A percentile compares a stretch with the other conserved stretches of the same genome.
Conservation (phyloP, 1,140 invertebrate genomes). For the Euwallacea similis region DNA sequence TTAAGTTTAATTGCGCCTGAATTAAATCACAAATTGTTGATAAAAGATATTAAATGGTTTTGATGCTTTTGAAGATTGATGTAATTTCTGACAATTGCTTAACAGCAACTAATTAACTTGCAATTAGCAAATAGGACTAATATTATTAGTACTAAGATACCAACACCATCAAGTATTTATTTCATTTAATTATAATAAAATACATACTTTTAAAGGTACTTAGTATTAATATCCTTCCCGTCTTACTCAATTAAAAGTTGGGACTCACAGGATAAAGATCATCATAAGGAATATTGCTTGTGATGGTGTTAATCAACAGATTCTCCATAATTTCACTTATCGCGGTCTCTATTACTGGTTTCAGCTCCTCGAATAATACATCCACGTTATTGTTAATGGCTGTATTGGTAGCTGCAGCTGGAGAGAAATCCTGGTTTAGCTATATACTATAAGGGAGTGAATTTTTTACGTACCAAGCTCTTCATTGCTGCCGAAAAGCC, state of each 20-base stretch:
- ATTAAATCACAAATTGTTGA: too few relatives aligned
- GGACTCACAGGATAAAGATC: slow-evolving; percentile 42
- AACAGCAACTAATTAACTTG: too few relatives aligned
- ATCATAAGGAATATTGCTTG: slow-evolving; percentile 41
- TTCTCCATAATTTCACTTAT: slow-evolving; percentile 42
- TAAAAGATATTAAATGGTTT: too few relatives aligned
- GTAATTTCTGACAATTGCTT: too few relatives aligned
- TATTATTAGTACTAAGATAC: too few relatives aligned
- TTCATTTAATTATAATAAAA: too few relatives aligned
- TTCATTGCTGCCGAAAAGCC: slow-evolving; percentile 41
- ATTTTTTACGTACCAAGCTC: slow-evolving; percentile 40
- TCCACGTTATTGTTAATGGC: slow-evolving; percentile 46
- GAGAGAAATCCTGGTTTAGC: slow-evolving; percentile 19
- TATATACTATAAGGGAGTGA: neutral
- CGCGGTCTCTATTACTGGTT: slow-evolving; percentile 43
- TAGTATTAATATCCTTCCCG: too few relatives aligned
- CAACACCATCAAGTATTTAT: too few relatives aligned
- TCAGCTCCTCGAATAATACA: slow-evolving; percentile 44
- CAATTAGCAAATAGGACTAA: too few relatives aligned
- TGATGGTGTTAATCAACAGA: slow-evolving; percentile 38
- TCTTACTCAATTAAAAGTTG: neutral
- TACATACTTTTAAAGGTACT: too few relatives aligned
- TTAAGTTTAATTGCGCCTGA: too few relatives aligned
- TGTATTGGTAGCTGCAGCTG: slow-evolving; percentile 44
- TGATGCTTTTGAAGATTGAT: too few relatives aligned